Evolutionary conservation across 2,113 vertebrate species (phyloP), one percentile per base, ranked within the genome.

Genomic region (Candoia aspera): DNA sequence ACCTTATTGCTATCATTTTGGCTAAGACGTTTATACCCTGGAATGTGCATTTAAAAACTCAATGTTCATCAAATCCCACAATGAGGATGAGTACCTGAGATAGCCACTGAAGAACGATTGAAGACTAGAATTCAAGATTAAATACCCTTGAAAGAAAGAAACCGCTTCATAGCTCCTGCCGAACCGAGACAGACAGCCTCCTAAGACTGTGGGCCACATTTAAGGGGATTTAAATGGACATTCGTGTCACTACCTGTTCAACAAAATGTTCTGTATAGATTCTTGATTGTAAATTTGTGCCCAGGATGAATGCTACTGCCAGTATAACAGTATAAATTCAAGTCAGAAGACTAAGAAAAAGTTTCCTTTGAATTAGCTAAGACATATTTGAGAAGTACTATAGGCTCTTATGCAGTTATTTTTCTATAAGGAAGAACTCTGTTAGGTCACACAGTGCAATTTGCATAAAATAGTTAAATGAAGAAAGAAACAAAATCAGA

Each of bases 141-240:
- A 91, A 91, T 68, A 8, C 12, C n/a, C n/a, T 55, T 86, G 84
- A 68, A 87, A 86, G 29, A 87, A 86, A 91, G 54, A 24, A 68
- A 68, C 8, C 1, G 0, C 29, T 6, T 86, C 46, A 55, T 12
- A 86, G 4, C 54, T 87, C 21, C 84, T 23, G 54, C 21, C 37
- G 6, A 86, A 86, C 29, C 19, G 54, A 12, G 33, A 24, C 6
- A 91, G 17, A 62, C 3, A 24, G 24, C 64, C 19, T 53, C 26
- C 55, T 33, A 46, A n/a, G 53, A 15, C 29, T 73, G 68, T n/a
- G 49, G 53, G 62, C 58, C 24, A 46, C 46, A 60, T 85, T n/a
- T 64, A 91, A 86, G 46, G 42, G 62, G 13, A 54, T 37, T 59
- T 58, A 46, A 6, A n/a, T 17, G 57, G 54, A 17, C 13, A 58